Base-by-base conservation (phyloP, 2,797 vertebrate genomes). In the Lemur catta region DNA sequence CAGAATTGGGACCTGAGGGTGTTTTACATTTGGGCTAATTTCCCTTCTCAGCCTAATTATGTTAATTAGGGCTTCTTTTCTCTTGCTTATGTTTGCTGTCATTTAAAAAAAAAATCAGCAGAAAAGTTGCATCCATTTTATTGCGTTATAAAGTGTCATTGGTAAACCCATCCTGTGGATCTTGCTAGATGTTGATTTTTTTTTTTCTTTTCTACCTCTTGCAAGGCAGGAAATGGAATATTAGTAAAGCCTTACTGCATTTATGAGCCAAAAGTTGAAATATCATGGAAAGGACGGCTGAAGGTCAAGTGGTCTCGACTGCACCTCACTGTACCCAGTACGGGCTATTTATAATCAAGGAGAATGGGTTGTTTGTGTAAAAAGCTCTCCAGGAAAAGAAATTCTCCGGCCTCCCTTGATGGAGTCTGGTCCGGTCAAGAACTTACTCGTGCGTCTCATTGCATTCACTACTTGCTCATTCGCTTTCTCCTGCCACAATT, bases 11-110 rank as follows among this genome's bases (percentile, higher is more conserved):
- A 93, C 98, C 86, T 38, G 86, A 2, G 91, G 94, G 81, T 96
- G 84, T 63, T 90, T 86, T 79, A 88, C 95, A 43, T 97, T 98
- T 95, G 96, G 98, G 97, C 98, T 97, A 87, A 97, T 98, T 98
- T 97, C 96, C 79, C 59, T 96, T 93, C 96, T 95, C 95, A 86
- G 92, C 18, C 22, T 97, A 96, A 89, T 80, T 92, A 46, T 33
- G 67, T 82, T 93, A 87, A 96, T 95, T 80, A 52, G 79, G 75
- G 91, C 46, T 84, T 67, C 94, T 97, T 72, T 79, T 75, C 38
- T 50, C 33, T 82, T 69, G 35, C 30, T 87, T 55, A 88, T 98
- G 91, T 95, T 97, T 85, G 81, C 79, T 81, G 13, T 75, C 67
- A 35, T 79, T 86, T 52, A 71, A 65, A 85, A 28, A 57, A 41